A percentile compares a stretch with the other conserved stretches of the same genome.
These are phyloP conservation scores for Esox niger DNA, from an alignment of 2,113 vertebrate species.

Conservation along the genomic window DNA sequence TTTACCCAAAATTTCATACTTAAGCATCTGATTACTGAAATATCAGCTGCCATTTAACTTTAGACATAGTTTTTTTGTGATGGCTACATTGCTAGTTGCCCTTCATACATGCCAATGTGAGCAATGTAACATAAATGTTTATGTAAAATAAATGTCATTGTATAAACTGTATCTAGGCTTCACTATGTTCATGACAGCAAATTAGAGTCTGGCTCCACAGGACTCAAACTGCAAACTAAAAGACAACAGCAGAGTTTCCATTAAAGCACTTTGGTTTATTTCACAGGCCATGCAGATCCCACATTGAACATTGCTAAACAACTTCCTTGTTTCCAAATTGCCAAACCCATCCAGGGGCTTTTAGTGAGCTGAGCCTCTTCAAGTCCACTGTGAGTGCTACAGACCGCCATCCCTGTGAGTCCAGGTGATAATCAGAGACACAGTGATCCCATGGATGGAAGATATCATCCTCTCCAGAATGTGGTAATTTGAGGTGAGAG, in stretches of 20 bases:
- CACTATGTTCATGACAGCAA: not conserved
- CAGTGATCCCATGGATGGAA: conserved; percentile 35
- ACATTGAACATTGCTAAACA: conserved; percentile 13
- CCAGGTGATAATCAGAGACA: conserved; percentile 25
- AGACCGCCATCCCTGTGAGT: conserved; percentile 43
- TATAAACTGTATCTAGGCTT: no score
- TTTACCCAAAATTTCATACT: no score
- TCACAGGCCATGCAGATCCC: conserved; percentile 6
- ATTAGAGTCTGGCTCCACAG: not conserved
- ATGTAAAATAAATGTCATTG: no score
- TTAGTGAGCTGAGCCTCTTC: conserved; percentile 43
- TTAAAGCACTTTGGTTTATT: not conserved
- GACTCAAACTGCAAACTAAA: no score
- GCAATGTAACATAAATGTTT: no score
- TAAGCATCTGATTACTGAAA: no score
- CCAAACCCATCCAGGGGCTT: conserved; percentile 18
- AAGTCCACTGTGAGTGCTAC: conserved; percentile 36
- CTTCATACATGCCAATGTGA: no score
- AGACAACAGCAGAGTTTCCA: conserved; percentile 5
- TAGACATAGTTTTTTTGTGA: no score
- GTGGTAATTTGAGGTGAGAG: conserved; percentile 27
- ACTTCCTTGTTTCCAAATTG: conserved; percentile 2
- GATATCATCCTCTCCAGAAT: conserved; percentile 8
- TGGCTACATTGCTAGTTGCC: no score
- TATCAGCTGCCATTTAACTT: no score